Evolutionary conservation across 2,113 vertebrate species (phyloP), one percentile per base, ranked within the genome.

Genomic region (Apodemus speciosus): DNA sequence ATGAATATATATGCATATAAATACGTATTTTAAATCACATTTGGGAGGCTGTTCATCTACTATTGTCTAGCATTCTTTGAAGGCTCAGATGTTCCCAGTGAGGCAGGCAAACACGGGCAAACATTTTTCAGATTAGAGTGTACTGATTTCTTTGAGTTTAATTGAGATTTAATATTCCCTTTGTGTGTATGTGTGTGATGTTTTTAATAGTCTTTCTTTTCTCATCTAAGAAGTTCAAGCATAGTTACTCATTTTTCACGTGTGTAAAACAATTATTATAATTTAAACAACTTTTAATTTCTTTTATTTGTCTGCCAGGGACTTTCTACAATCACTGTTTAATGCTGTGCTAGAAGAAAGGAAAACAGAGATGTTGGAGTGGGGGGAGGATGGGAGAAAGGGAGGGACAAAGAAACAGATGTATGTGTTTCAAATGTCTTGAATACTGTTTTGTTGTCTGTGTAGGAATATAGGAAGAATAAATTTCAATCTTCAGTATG

Each of bases 51-150:
- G 66, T 86, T 94, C 35, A 81, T 11, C 4, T 68, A 96, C 0
- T 2, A 6, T 94, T 96, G 77, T 88, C 83, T 94, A 89, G 92
- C 79, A 95, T 92, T 94, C 94, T 98, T 97, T 96, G 95, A 98
- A 97, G 95, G 84, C 68, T 98, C 91, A 84, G 68, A 53, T 98
- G 95, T 75, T 97, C 2, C 32, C 91, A 94, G 96, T 91, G 91
- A 93, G 80, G 68, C 38, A 88, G 76, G 66, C 85, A 91, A 66
- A 72, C 73, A 1, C 7, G 81, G 87, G 87, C 95, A 96, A 95
- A 94, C 96, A 90, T 86, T 97, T 92, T 88, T 96, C 96, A 96
- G 94, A 35, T 95, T 95, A 92, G 16, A 92, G 76, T 93, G 25
- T 81, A 30, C 88, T 81, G 88, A 56, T 95, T 95, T 95, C 92